Evolutionary conservation across 2,888 invertebrate genomes (phyloP).

Genomic region (Orthosia incerta): DNA sequence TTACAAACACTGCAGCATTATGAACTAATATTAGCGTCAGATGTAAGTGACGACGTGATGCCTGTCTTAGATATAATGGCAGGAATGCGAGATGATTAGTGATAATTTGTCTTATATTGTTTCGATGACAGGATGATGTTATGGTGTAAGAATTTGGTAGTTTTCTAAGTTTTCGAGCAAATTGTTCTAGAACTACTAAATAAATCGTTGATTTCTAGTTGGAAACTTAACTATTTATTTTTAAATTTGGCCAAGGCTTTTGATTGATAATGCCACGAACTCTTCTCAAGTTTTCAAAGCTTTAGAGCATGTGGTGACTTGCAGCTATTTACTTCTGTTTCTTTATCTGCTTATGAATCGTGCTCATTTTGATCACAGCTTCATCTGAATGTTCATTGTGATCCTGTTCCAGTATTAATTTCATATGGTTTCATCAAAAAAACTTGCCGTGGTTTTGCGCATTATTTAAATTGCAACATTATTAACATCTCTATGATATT

Average conservation of each 20-base stretch:
- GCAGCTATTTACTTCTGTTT: background rate
- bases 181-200: background rate
- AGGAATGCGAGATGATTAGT: constrained; percentile 54
- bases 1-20: constrained; percentile 60
- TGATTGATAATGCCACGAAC: background rate
- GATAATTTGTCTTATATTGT: constrained; percentile 50
- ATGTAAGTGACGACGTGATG: constrained; percentile 37
- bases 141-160: constrained; percentile 22
- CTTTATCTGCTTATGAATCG: background rate
- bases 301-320: too few relatives aligned
- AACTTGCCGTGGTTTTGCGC: too few relatives aligned
- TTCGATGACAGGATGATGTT: constrained; percentile 8
- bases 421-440: background rate
- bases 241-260: background rate
- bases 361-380: background rate
- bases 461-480: background rate
- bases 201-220: background rate
- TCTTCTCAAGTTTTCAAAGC: background rate
- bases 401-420: background rate
- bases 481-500: background rate
- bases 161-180: background rate
- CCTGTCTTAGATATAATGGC: constrained; percentile 43
- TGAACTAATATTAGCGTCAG: constrained; percentile 57
- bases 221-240: too few relatives aligned
- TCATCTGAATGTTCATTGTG: background rate